Base-by-base conservation (phyloP, 2,888 invertebrate genomes). In the Lithophane leautieri region DNA sequence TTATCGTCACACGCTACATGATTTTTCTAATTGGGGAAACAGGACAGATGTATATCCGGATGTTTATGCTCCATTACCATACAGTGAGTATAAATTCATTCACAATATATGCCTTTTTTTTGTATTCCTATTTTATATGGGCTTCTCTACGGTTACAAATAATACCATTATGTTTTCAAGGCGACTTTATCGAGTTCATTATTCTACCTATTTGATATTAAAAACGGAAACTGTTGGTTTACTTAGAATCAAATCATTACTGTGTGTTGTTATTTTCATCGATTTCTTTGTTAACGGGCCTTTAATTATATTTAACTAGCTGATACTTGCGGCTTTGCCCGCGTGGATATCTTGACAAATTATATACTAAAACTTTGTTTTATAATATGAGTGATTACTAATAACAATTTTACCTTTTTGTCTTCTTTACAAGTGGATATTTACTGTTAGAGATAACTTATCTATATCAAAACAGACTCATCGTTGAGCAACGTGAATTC, bases 41-140 rank as follows among this genome's bases (percentile, higher is more conserved):
- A 94, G 96, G 88, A 94, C 95, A 54, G 92, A 97, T 86, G 97
- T 97, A 91, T 97, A 98, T 94, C 98, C 98, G 80, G 97, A 98
- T 92, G 97, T 98, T 87, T 98, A 98, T 93, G 98, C 98, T 83
- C 98, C 98, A 86, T 97, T 97, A 87, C 98, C 98, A 78, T 98
- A 98, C 95, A 98, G 98, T 98, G 97, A 97, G 98, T 98, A 97
- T 90, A 70, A 16, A 76, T 42, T 69, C 66, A 76, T 79, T 82
- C 65, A 78, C 75, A 79, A 78, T 68, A 56, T 9, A 19, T 50
- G 52, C 56, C 28, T 65, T n/a, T 56, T 83, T 65, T 82, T 79
- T 85, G 50, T 69, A 58, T 70, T 40, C 12, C 22, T 47, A 75
- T 84, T 84, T 85, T 72, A 72, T 76, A 85, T 69, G 44, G 75